Conservation (phyloP, 2,888 invertebrate species). For the Eristalis arbustorum region DNA sequence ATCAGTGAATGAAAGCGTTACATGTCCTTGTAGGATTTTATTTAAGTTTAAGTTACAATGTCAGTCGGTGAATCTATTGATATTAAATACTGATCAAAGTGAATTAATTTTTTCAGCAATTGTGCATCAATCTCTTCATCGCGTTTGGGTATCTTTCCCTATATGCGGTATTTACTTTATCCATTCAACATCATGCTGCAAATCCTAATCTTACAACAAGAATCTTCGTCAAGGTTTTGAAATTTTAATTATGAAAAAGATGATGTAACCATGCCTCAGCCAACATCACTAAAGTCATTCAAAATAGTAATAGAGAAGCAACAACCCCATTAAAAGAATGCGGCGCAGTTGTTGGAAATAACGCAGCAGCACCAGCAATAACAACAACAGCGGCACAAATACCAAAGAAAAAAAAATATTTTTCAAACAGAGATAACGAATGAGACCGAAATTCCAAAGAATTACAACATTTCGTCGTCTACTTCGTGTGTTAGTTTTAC, state of each 20-base stretch:
- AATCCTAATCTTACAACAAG: conserved; percentile 10
- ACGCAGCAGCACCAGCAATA: conserved; percentile 30
- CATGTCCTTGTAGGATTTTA: too few relatives aligned
- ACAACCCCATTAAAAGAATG: conserved; percentile 49
- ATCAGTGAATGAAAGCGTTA: too few relatives aligned
- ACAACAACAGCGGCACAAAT: conserved; percentile 35
- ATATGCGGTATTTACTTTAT: background rate
- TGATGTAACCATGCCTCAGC: conserved; percentile 42
- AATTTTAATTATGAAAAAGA: conserved; percentile 51
- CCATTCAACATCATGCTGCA: background rate
- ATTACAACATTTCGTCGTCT: conserved; percentile 54
- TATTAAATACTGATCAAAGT: background rate
- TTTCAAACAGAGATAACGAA: conserved; percentile 57
- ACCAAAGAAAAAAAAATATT: conserved; percentile 20
- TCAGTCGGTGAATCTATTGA: background rate
- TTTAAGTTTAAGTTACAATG: background rate
- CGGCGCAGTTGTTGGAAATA: conserved; percentile 53
- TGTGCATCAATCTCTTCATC: background rate
- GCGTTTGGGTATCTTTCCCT: background rate
- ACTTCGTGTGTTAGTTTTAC: conserved; percentile 37
- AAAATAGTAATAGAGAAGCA: conserved; percentile 33
- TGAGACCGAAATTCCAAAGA: conserved; percentile 55
- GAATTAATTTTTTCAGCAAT: conserved; percentile 1
- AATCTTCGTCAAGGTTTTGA: conserved; percentile 38
- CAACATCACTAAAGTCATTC: conserved; percentile 7